Evolutionary conservation across 2,797 vertebrate genomes (phyloP), one percentile per base, ranked within the genome.

Genomic region (Ctenochaetus hawaiiensis): DNA sequence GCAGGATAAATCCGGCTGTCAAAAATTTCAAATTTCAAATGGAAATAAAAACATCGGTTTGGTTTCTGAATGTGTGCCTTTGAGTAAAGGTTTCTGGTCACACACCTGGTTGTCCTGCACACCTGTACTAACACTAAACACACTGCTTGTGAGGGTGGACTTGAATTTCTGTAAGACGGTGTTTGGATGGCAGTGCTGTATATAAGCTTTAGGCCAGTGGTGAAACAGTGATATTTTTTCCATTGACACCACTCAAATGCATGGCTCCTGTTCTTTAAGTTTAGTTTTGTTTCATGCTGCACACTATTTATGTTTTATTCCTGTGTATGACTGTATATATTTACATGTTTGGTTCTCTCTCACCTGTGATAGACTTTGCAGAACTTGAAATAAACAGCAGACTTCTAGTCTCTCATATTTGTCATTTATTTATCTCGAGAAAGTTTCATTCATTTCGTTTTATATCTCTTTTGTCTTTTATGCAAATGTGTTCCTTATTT

Each of bases 251-350:
- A 91, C 94, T 95, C 88, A 90, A 76, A 81, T 86, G 95, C 96
- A 96, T 96, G 96, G 92, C 77, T 78, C 64, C 90, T 82, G 52
- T 90, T 91, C 89, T 22, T 56, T 52, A n/a, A 64, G 52, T 9
- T 91, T 95, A 95, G 92, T 95, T 95, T 96, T 92, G 91, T 94
- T 94, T 95, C 91, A 95, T 94, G 91, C 82, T 90, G 92, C 30
- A 92, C 93, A 93, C 93, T 97, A 97, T 97, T 97, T 97, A 92
- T 59, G 85, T 82, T 83, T 82, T 93, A 64, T 94, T 92, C 92
- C 93, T 93, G 94, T 96, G 96, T 96, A 95, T 96, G 95, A 95
- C 93, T 97, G 96, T 97, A 97, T 93, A 98, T 96, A 96, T 89
- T 83, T 89, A 79, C 83, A 72, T 80, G 83, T 89, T 83, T 83